Percentiles rank a stretch among this genome's conserved stretches.
These are phyloP conservation scores for Venusia cambrica DNA, from an alignment of 2,888 invertebrate genomes.

Conservation along the genomic window DNA sequence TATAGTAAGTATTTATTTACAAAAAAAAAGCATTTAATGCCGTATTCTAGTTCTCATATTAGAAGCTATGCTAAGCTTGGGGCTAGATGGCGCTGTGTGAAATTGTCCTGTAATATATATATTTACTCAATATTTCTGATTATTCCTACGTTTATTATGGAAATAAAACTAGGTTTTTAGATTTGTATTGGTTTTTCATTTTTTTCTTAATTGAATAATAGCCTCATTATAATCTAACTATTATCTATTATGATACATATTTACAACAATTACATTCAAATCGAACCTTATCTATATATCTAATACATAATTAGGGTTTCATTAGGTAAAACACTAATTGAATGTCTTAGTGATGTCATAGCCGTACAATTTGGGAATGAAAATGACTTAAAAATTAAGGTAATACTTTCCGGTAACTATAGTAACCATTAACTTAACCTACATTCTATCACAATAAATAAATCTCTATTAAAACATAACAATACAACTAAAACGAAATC, in stretches of 20 bases:
- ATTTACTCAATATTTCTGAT: too few relatives aligned
- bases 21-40: too few relatives aligned
- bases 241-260: conserved; percentile 46
- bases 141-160: too few relatives aligned
- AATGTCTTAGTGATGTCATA: conserved; percentile 55
- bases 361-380: conserved; percentile 61
- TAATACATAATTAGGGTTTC: conserved; percentile 30
- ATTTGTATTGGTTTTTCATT: conserved; percentile 43
- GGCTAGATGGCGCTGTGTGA: too few relatives aligned
- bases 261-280: conserved; percentile 53
- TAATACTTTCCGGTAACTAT: conserved; percentile 80
- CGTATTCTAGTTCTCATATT: too few relatives aligned
- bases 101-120: too few relatives aligned
- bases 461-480: conserved; percentile 71
- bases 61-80: too few relatives aligned
- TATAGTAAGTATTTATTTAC: too few relatives aligned
- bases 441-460: conserved; percentile 74
- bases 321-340: conserved; percentile 33
- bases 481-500: conserved; percentile 63
- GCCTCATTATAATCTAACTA: conserved; percentile 57
- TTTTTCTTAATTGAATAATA: conserved; percentile 49
- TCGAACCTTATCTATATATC: conserved; percentile 26
- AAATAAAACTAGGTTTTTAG: conserved; percentile 45
- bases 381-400: conserved; percentile 59
- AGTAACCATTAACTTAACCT: conserved; percentile 60